phyloP scores from a whole-genome alignment of 1,140 invertebrate genomes.

The Rhyacophila brunnea region DNA sequence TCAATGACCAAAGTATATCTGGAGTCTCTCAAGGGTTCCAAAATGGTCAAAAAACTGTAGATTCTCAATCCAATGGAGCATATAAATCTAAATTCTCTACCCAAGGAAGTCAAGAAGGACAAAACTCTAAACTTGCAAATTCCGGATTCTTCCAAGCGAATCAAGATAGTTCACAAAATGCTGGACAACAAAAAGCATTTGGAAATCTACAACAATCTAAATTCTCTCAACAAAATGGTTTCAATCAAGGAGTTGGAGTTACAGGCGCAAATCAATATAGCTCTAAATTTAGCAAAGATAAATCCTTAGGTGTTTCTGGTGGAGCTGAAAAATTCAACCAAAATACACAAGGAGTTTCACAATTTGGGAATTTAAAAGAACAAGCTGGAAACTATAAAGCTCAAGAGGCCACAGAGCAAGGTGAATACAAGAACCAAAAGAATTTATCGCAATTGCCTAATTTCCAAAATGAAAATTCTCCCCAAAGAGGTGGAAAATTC shows the following conservation, averaged over 20 bases:
- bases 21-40: not conserved
- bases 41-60: not conserved
- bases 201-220: too few species aligned
- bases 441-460: too few species aligned
- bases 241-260: not conserved
- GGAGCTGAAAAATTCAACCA: not conserved
- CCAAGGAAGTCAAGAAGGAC: too few species aligned
- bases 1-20: not conserved
- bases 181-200: not conserved
- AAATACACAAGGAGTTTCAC: not conserved
- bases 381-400: too few species aligned
- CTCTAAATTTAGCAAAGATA: conserved; percentile 16
- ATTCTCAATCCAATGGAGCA: not conserved
- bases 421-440: too few species aligned
- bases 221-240: not conserved
- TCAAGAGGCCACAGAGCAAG: too few species aligned
- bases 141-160: not conserved
- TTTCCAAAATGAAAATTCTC: too few species aligned
- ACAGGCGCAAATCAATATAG: not conserved
- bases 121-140: not conserved
- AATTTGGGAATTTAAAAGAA: not conserved
- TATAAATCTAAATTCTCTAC: not conserved
- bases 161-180: not conserved
- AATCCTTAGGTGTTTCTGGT: not conserved
- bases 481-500: too few species aligned